Evolutionary conservation across 1,140 invertebrate species (phyloP).

Genomic region (Conopomorpha cramerella): DNA sequence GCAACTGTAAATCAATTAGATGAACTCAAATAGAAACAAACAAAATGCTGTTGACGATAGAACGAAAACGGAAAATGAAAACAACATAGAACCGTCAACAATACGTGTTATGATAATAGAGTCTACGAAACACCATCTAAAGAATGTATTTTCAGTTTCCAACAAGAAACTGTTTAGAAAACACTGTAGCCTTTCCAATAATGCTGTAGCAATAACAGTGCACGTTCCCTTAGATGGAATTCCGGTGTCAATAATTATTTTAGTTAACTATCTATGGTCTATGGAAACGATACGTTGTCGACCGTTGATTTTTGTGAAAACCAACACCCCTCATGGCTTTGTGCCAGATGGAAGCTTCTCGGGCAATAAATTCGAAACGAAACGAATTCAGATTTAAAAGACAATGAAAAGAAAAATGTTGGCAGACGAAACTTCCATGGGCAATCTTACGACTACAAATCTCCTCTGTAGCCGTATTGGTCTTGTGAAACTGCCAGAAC

Average conservation of each 20-base stretch:
- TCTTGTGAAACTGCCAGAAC: too few relatives aligned
- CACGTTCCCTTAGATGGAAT: constrained; percentile 28
- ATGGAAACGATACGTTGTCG: constrained; percentile 56
- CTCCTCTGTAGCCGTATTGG: constrained; percentile 2
- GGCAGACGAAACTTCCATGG: constrained; percentile 5
- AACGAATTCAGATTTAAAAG: too few relatives aligned
- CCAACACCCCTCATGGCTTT: constrained; percentile 57
- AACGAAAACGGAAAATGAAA: constrained; percentile 19
- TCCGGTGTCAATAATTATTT: constrained; percentile 19
- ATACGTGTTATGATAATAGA: constrained; percentile 53
- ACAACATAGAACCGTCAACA: constrained; percentile 43
- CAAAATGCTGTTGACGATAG: too few relatives aligned
- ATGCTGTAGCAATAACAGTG: constrained; percentile 39
- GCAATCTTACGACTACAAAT: constrained; percentile 3
- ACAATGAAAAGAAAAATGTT: neutral
- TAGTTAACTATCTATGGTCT: constrained; percentile 33
- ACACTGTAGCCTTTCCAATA: constrained; percentile 35
- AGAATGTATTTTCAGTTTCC: constrained; percentile 27
- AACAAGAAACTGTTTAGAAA: constrained; percentile 48
- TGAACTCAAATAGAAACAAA: too few relatives aligned
- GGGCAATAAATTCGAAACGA: constrained; percentile 22
- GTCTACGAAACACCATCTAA: constrained; percentile 34
- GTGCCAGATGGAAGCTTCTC: constrained; percentile 45
- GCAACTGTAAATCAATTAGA: constrained; percentile 32
- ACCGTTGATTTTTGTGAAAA: constrained; percentile 34